phyloP scores from a whole-genome alignment of 2,888 invertebrate species.

The Phytoseiulus persimilis region DNA sequence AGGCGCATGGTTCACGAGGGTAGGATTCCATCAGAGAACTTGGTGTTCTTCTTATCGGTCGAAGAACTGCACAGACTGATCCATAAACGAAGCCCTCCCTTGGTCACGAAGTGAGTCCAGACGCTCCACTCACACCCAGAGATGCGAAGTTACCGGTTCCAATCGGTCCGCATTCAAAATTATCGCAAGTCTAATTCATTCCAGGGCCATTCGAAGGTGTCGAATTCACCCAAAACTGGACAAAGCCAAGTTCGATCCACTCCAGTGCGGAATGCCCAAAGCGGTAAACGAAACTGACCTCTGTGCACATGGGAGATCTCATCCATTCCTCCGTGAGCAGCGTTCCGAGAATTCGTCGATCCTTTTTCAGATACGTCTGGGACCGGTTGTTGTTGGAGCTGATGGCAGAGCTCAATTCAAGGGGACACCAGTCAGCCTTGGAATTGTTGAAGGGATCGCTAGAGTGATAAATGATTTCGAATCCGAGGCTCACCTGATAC shows the following conservation, averaged over 20 bases:
- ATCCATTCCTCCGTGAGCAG: too few species aligned
- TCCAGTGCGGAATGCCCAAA: constrained; percentile 26
- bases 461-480: constrained; percentile 10
- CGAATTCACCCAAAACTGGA: constrained; percentile 8
- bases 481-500: constrained; percentile 25
- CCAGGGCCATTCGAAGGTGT: constrained; percentile 30
- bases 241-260: background rate
- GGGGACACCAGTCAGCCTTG: constrained; percentile 7
- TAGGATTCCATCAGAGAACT: background rate
- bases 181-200: background rate
- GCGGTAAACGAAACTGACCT: background rate
- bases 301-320: too few species aligned
- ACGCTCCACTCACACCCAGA: too few species aligned
- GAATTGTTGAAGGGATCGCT: constrained; percentile 6
- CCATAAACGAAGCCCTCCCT: background rate
- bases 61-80: constrained; percentile 14
- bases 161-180: too few species aligned
- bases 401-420: background rate
- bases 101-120: background rate
- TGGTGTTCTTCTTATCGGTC: constrained; percentile 10
- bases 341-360: too few species aligned
- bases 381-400: background rate
- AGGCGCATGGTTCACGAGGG: constrained; percentile 14
- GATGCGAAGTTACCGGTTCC: too few species aligned
- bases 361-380: background rate